Evolutionary conservation across 2,888 invertebrate genomes (phyloP).

Genomic region (Cryptocephalus primarius): DNA sequence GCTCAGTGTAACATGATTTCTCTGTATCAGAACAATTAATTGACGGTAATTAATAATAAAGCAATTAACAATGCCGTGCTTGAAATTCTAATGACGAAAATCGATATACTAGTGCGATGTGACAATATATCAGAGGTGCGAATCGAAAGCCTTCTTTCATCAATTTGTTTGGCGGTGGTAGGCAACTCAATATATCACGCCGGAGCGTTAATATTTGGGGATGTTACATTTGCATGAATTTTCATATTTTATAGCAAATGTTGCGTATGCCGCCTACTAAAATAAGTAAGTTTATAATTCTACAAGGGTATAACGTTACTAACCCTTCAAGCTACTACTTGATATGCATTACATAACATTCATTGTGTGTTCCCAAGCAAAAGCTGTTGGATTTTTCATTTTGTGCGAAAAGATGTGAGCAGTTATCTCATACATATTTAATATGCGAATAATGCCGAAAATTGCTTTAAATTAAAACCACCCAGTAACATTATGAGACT

Average conservation of each 20-base stretch:
- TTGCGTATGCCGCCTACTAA: conserved; percentile 27
- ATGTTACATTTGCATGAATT: conserved; percentile 12
- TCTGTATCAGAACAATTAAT: too few species aligned
- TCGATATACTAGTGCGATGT: too few species aligned
- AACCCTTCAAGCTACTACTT: conserved; percentile 37
- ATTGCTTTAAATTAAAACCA: too few species aligned
- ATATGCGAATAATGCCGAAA: conserved; percentile 17
- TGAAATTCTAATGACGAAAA: too few species aligned
- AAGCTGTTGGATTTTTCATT: conserved; percentile 36
- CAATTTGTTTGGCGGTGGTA: conserved; percentile 5
- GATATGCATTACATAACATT: conserved; percentile 38
- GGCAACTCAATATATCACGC: conserved; percentile 14
- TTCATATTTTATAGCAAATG: conserved; percentile 26
- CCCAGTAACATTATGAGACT: too few species aligned
- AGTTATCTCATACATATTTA: conserved; percentile 30
- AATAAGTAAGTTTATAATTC: conserved; percentile 33
- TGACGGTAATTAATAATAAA: too few species aligned
- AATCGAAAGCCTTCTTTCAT: too few species aligned
- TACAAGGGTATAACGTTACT: conserved; percentile 26
- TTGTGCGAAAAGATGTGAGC: conserved; percentile 30
- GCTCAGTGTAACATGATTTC: too few species aligned
- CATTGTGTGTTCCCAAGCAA: conserved; percentile 37
- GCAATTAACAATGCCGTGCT: too few species aligned
- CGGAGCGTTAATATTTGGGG: conserved; percentile 8
- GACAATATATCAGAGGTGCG: too few species aligned